These are phyloP conservation scores for Sicus ferrugineus DNA, from an alignment of 2,888 invertebrate genomes.

Conservation along the genomic window DNA sequence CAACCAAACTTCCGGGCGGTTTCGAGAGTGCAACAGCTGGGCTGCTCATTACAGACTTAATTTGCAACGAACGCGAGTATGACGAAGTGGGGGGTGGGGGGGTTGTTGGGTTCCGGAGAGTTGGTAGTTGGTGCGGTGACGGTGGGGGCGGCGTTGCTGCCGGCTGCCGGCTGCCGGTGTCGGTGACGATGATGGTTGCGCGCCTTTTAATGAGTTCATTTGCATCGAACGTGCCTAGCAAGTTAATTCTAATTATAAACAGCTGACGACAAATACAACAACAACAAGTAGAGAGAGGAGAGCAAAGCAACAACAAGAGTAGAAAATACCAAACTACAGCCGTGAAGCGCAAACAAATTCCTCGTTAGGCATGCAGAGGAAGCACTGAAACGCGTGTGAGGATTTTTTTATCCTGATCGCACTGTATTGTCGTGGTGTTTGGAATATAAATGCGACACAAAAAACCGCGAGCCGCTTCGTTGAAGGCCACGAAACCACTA, in stretches of 20 bases:
- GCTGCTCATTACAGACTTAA: background rate
- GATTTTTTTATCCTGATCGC: background rate
- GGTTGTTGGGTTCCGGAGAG: too few species aligned
- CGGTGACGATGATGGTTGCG: background rate
- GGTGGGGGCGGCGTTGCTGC: background rate
- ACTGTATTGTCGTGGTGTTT: background rate
- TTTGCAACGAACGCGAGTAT: too few species aligned
- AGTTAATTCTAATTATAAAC: conserved; percentile 2
- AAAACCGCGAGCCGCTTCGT: background rate
- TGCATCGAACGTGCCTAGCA: conserved; percentile 21
- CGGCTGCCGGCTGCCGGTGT: background rate
- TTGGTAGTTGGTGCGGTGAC: background rate
- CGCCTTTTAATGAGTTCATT: conserved; percentile 13
- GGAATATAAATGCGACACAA: background rate
- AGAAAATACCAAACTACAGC: background rate
- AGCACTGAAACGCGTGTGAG: background rate
- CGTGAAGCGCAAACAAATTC: background rate
- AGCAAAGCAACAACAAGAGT: background rate
- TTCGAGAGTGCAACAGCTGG: conserved; percentile 16
- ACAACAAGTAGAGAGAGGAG: background rate
- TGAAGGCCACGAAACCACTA: background rate
- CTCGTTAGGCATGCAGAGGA: background rate
- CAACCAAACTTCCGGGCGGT: background rate
- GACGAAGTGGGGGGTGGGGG: background rate
- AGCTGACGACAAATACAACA: conserved; percentile 6